A percentile compares a stretch with the other conserved stretches of the same genome.
These are phyloP conservation scores for Glaucidium brasilianum DNA, from an alignment of 2,113 vertebrate species.

Conservation along the genomic window DNA sequence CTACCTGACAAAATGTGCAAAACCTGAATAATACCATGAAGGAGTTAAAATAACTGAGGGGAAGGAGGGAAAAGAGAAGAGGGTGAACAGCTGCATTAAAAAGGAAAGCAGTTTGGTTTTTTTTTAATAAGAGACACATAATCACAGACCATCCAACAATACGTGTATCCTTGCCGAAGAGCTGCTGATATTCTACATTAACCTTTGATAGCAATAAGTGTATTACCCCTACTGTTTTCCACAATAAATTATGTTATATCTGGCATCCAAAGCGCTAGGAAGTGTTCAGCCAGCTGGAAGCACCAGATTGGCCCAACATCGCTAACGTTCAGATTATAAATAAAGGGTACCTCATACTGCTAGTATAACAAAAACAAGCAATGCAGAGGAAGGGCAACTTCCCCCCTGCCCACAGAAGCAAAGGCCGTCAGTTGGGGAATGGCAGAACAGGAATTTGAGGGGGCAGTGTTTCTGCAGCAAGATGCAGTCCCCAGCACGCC, in stretches of 20 bases:
- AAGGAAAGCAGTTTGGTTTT: not conserved
- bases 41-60: not conserved
- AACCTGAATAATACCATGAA: not conserved
- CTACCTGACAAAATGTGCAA: not conserved
- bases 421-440: not conserved
- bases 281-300: slow-evolving; percentile 41
- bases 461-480: not conserved
- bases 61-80: not conserved
- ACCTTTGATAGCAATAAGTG: not conserved
- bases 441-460: slow-evolving; percentile 35
- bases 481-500: not conserved
- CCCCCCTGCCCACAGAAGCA: slow-evolving; percentile 39
- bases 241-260: slow-evolving; percentile 40
- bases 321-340: slow-evolving; percentile 16
- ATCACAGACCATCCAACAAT: not conserved
- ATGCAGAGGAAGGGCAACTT: slow-evolving; percentile 20
- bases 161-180: not conserved
- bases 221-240: slow-evolving; percentile 5
- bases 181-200: slow-evolving; percentile 31
- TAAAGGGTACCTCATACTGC: slow-evolving; percentile 32
- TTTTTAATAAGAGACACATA: not conserved
- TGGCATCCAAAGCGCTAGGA: slow-evolving; percentile 4
- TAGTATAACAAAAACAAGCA: slow-evolving; percentile 45
- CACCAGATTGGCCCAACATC: slow-evolving; percentile 11
- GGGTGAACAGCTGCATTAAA: not conserved